Base-by-base conservation (phyloP, 2,113 vertebrate species). In the Anthoscopus minutus region DNA sequence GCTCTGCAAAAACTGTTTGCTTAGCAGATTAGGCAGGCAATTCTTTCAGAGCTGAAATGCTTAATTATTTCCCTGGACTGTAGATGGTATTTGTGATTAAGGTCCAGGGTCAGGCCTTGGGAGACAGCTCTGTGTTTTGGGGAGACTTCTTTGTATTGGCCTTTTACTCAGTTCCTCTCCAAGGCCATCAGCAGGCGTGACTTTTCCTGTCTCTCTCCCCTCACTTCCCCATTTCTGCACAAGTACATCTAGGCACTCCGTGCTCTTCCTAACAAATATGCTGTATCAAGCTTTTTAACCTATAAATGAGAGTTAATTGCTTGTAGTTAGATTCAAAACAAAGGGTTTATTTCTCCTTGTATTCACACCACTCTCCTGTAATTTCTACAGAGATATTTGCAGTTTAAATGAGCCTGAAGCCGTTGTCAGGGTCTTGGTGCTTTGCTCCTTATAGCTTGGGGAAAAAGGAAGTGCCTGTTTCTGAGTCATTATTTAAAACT, bases 401-500 rank as follows among this genome's bases (percentile, higher is more conserved):
- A 64, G 92, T 94, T 93, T 86, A 88, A 81, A 79, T 86, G 69
- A 93, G 72, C 77, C 82, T 35, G 80, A 81, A 82, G 76, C 69
- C 2, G 14, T 31, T 3, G 4, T 60, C 64, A 40, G 33, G 56
- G 77, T 94, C 82, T 88, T 16, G n/a, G 44, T 81, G n/a, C 72
- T 86, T 89, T 73, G 71, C 44, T 92, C 76, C 74, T 91, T 56
- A 10, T 67, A 88, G 92, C 89, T 80, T 67, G 80, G 67, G 70
- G 53, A 56, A 90, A 93, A 93, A 73, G 92, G 94, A 96, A 96
- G 79, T 89, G 77, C 31, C 54, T 73, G 31, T 89, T 94, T 95
- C 93, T 94, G 93, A 95, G 60, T 95, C 93, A 79, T 93, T 97
- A 91, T 90, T 92, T 89, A 90, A 96, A 96, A 87, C 93, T 96